These are phyloP conservation scores for Tachypleus tridentatus DNA, from an alignment of 1,140 invertebrate genomes.

Conservation along the genomic window DNA sequence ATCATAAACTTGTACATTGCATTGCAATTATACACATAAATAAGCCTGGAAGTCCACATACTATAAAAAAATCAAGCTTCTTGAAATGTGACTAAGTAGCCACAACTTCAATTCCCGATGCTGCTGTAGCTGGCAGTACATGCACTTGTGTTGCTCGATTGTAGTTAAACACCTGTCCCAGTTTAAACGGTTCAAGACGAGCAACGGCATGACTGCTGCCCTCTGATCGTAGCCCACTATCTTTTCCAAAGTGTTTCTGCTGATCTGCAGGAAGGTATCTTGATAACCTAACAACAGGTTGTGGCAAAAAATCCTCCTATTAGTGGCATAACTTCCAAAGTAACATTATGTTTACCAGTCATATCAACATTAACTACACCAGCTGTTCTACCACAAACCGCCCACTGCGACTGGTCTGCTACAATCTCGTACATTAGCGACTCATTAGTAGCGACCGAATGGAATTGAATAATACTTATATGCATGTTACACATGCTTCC, in stretches of 20 bases:
- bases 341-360: slow-evolving; percentile 54
- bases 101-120: neutral
- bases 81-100: no score
- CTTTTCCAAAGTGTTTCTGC: slow-evolving; percentile 2
- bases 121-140: slow-evolving; percentile 47
- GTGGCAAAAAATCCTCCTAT: slow-evolving; percentile 72
- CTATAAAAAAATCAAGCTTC: no score
- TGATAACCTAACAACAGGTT: slow-evolving; percentile 75
- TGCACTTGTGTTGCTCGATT: slow-evolving; percentile 78
- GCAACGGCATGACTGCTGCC: slow-evolving; percentile 27
- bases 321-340: slow-evolving; percentile 80
- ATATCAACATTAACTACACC: slow-evolving; percentile 61
- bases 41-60: no score
- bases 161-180: slow-evolving; percentile 75
- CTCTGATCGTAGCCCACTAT: neutral
- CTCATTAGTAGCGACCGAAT: slow-evolving; percentile 26
- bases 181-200: slow-evolving; percentile 64
- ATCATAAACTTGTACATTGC: no score
- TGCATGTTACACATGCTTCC: slow-evolving; percentile 75
- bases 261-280: slow-evolving; percentile 74
- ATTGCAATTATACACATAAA: no score
- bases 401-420: slow-evolving; percentile 83
- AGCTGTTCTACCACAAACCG: slow-evolving; percentile 72
- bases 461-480: slow-evolving; percentile 47
- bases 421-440: slow-evolving; percentile 87